These are phyloP conservation scores for Atta texana DNA, from an alignment of 1,140 invertebrate species.

Conservation along the genomic window DNA sequence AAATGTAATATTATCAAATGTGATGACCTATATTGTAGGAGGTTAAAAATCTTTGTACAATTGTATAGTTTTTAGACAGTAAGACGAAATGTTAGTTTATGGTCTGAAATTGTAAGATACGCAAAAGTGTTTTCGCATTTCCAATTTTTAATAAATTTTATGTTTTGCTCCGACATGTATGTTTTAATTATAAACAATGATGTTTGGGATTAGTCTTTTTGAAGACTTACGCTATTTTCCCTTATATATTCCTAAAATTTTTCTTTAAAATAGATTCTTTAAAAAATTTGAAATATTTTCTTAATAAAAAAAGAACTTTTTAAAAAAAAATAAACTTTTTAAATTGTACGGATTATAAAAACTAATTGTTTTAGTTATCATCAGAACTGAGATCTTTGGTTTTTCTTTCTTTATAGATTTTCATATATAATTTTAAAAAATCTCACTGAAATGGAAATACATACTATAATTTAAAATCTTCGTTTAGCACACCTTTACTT, in stretches of 20 bases:
- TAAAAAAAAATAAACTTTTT: not conserved
- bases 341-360: no score
- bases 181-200: conserved; percentile 43
- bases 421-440: not conserved
- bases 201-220: not conserved
- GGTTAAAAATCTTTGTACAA: conserved; percentile 83
- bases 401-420: not conserved
- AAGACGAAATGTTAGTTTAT: conserved; percentile 85
- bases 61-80: conserved; percentile 84
- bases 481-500: no score
- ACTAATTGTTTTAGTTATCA: not conserved
- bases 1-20: conserved; percentile 63
- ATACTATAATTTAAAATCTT: no score
- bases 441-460: not conserved
- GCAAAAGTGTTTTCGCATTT: conserved; percentile 61
- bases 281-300: not conserved
- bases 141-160: conserved; percentile 71
- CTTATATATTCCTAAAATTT: not conserved
- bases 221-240: not conserved
- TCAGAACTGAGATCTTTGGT: not conserved
- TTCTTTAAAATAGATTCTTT: not conserved
- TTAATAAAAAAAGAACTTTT: not conserved
- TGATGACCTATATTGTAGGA: conserved; percentile 79
- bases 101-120: conserved; percentile 81
- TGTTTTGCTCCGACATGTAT: conserved; percentile 46